A percentile compares a stretch with the other conserved stretches of the same genome.
These are phyloP conservation scores for Ferrisia virgata DNA, from an alignment of 2,888 invertebrate genomes.

Conservation along the genomic window DNA sequence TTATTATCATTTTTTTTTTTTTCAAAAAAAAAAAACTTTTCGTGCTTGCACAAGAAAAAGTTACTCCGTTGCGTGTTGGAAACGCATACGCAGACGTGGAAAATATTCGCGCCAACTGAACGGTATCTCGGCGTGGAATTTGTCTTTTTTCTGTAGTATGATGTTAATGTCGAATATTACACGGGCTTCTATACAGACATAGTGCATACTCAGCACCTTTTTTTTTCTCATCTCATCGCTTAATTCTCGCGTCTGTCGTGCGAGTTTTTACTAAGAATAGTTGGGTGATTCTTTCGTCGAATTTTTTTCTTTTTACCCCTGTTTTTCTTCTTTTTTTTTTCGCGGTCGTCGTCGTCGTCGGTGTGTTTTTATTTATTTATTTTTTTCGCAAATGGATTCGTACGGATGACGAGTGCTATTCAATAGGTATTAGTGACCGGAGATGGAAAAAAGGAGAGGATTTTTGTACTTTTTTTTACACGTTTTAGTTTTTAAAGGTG, in stretches of 20 bases:
- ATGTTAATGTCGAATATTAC: not conserved
- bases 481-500: not conserved
- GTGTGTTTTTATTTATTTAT: not conserved
- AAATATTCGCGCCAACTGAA: constrained; percentile 2
- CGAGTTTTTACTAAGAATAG: too few species aligned
- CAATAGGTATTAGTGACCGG: not conserved
- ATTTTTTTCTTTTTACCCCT: not conserved
- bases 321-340: not conserved
- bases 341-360: not conserved
- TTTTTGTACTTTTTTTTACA: not conserved
- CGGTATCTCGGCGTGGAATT: constrained; percentile 3
- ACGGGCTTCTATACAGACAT: not conserved
- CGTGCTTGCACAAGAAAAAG: not conserved
- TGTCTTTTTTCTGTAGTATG: not conserved
- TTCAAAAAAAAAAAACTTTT: not conserved
- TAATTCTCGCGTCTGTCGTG: not conserved
- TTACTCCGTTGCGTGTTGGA: not conserved
- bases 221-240: not conserved
- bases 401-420: not conserved
- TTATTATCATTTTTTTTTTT: too few species aligned
- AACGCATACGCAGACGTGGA: constrained; percentile 8
- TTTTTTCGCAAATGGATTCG: not conserved
- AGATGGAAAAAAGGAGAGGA: not conserved
- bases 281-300: not conserved
- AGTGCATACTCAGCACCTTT: not conserved